Evolutionary conservation across 2,797 vertebrate species (phyloP).

Genomic region (Sebastes iracundus): DNA sequence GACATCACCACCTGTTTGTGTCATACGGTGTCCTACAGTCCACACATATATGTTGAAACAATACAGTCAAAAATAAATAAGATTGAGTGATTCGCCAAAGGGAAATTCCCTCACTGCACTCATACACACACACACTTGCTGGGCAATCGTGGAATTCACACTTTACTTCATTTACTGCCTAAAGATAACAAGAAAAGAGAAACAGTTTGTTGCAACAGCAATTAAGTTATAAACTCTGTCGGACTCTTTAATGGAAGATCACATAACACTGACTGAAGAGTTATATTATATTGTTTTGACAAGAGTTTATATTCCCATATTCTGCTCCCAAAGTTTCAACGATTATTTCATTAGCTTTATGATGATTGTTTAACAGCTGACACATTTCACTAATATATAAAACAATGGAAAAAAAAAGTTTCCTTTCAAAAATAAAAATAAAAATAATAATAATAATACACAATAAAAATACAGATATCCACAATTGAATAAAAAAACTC

Average conservation of each 20-base stretch:
- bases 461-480: constrained; percentile 5
- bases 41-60: constrained; percentile 18
- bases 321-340: neutral
- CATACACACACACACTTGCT: neutral
- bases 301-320: constrained; percentile 3
- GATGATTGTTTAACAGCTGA: neutral
- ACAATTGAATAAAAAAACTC: neutral
- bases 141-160: constrained; percentile 13
- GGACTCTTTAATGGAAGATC: neutral
- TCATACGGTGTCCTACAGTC: neutral
- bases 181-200: neutral
- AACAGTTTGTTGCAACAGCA: constrained; percentile 7
- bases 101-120: neutral
- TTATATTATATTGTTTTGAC: neutral
- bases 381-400: neutral
- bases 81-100: fast-evolving
- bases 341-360: neutral
- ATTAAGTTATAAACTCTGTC: constrained; percentile 1
- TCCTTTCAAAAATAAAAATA: neutral
- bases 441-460: neutral
- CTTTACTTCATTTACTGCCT: neutral
- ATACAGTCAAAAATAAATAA: neutral
- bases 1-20: constrained; percentile 47
- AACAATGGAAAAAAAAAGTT: neutral
- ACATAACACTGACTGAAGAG: neutral